Conservation (phyloP, 2,113 vertebrate species). For the Callopanchax toddi region DNA sequence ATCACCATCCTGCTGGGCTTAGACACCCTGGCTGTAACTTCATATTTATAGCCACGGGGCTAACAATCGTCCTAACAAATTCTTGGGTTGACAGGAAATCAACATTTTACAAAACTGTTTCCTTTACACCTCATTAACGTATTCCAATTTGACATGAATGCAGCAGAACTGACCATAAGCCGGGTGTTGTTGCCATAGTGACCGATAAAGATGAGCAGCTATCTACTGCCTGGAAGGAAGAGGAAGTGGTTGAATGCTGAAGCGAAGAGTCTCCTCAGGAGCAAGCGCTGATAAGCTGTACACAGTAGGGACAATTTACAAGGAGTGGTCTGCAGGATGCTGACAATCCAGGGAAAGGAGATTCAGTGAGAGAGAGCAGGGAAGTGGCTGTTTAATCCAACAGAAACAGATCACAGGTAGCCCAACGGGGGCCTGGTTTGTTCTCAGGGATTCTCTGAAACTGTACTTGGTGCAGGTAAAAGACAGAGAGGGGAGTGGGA, state of each 20-base stretch:
- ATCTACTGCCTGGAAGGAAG: constrained; percentile 59
- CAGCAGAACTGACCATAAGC: constrained; percentile 40
- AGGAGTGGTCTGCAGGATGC: constrained; percentile 7
- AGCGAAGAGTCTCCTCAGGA: constrained; percentile 40
- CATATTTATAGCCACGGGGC: not conserved
- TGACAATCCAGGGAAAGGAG: constrained; percentile 15
- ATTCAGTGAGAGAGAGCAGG: constrained; percentile 22
- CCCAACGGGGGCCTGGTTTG: constrained; percentile 43
- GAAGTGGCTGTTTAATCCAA: constrained; percentile 14
- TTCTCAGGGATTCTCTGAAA: constrained; percentile 86
- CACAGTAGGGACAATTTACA: not conserved
- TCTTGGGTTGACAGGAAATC: not conserved
- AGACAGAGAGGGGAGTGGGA: constrained; percentile 73
- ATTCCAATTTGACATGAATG: constrained; percentile 45
- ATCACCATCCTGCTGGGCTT: not conserved
- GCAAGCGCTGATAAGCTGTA: constrained; percentile 32
- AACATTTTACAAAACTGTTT: too few species aligned
- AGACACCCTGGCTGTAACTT: not conserved
- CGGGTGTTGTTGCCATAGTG: constrained; percentile 33
- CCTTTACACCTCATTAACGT: not conserved
- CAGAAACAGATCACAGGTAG: constrained; percentile 28
- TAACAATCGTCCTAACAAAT: not conserved
- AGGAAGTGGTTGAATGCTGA: constrained; percentile 55
- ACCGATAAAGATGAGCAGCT: constrained; percentile 44
- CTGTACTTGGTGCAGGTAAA: constrained; percentile 92